Evolutionary conservation across 2,888 invertebrate genomes (phyloP), one percentile per base, ranked within the genome.

Genomic region (Alentia gelatinosa): DNA sequence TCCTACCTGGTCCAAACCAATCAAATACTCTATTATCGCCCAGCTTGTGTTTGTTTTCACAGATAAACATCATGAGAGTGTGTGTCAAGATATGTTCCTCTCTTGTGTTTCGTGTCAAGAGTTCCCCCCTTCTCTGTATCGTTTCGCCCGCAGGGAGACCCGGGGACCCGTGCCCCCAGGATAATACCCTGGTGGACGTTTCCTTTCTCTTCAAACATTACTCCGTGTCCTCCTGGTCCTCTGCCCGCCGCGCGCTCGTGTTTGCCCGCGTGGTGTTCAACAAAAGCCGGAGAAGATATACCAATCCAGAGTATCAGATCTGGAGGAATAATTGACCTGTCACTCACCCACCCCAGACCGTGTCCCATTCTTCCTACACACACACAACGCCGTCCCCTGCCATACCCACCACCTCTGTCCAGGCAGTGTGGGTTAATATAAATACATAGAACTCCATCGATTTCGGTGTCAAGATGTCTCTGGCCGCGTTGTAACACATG

Each of bases 391-490:
- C n/a, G 19, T 56, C n/a, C 12, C 30, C 23, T 4, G 68, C 68
- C 33, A 30, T 26, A 19, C 12, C 4, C 68, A 3, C 68, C 68
- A 19, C 30, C 68, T 56, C 56, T 56, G 68, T 12, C 30, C 68
- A 68, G n/a, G n/a, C n/a, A n/a, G n/a, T n/a, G n/a, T 68, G 68
- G 26, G n/a, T 68, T 68, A 68, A 68, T 68, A 68, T 68, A 68
- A 68, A 68, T 68, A 68, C 68, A 68, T 68, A 30, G 68, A 68
- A 68, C 68, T 30, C 26, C 15, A 68, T 68, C 68, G 68, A 68
- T 68, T 68, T n/a, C 33, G 4, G 30, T 68, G 68, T 68, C 68
- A 68, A 68, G 68, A 68, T 68, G 68, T 26, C 12, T 30, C 33
- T 68, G 68, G 68, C 30, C 23, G 68, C 26, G 33, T 68, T 68